Conservation (phyloP, 64 coral and sea anemone genomes). For the Hydrozoanthus tunicans region DNA sequence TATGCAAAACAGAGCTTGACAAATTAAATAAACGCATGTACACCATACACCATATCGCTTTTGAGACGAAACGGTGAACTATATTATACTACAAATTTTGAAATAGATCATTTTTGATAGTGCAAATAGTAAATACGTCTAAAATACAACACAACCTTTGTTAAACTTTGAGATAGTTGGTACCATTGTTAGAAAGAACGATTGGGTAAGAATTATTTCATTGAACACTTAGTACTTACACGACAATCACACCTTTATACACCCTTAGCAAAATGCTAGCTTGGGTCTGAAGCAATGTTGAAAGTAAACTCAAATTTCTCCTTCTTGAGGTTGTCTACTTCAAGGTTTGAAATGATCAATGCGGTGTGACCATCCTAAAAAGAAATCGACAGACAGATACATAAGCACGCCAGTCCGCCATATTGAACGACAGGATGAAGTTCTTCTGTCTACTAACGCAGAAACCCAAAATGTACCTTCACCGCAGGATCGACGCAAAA, state of each 20-base stretch:
- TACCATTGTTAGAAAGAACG: not conserved
- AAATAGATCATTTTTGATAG: too few relatives aligned
- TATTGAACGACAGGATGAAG: not conserved
- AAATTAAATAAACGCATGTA: too few relatives aligned
- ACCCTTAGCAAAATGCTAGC: constrained; percentile 98
- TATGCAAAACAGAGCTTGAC: not conserved
- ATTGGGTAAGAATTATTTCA: not conserved
- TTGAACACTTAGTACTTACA: constrained; percentile 27
- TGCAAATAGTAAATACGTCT: too few relatives aligned
- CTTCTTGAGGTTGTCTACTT: constrained; percentile 90
- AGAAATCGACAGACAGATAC: not conserved
- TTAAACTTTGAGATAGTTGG: not conserved
- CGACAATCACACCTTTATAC: constrained; percentile 63
- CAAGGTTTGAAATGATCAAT: constrained; percentile 80
- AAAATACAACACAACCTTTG: not conserved
- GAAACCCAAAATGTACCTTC: not conserved
- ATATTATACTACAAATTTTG: too few relatives aligned
- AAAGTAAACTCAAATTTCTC: constrained; percentile 90
- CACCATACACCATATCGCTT: too few relatives aligned
- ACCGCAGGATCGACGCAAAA: constrained; percentile 63
- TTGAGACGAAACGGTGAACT: too few relatives aligned
- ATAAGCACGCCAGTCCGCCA: not conserved
- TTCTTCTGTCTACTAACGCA: constrained; percentile 7
- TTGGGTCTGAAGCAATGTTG: constrained; percentile 92
- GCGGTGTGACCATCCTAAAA: constrained; percentile 71